Base-by-base conservation (phyloP, 1,140 invertebrate species). In the Zaprionus capensis region DNA sequence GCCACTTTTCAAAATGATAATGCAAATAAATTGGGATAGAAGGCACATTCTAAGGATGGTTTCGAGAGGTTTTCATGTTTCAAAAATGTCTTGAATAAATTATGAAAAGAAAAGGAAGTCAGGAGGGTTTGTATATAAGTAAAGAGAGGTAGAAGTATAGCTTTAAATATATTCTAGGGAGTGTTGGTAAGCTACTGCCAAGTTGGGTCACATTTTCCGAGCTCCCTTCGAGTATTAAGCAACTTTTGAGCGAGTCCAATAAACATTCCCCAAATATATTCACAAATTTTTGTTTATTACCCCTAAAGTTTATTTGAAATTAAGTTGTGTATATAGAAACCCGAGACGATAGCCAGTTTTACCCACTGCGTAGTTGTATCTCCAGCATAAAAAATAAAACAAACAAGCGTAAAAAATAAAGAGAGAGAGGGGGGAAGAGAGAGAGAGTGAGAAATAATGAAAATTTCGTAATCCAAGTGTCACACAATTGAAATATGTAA, bases 401-500 rank as follows among this genome's bases (percentile, higher is more conserved):
- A 62, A 71, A 78, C 66, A 78, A 63, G 67, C 66, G 57, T 70
- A 76, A 61, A 76, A 76, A 70, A 64, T 49, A 57, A 49, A 62
- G 28, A 55, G n/a, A 53, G 34, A 68, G n/a, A 53, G 36, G 14
- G 15, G 4, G 7, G 28, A 2, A 7, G 6, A 31, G 28, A 31
- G 44, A 15, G 26, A 53, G 56, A 24, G 14, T 2, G 55, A 31
- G 38, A 66, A 61, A 72, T 61, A 63, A 75, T 76, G 69, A 64
- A 65, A 34, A 73, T 85, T 86, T 85, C 78, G 82, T 85, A 85
- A 85, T 85, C 82, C 79, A 56, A 85, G 59, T 85, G 82, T 85
- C 82, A 81, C 82, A 82, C 82, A 85, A 85, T 85, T 85, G 82
- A 85, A 85, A 85, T 86, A 85, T 85, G 82, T 85, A 85, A 85